Conservation (phyloP, 2,888 invertebrate species). For the Dugesia japonica region DNA sequence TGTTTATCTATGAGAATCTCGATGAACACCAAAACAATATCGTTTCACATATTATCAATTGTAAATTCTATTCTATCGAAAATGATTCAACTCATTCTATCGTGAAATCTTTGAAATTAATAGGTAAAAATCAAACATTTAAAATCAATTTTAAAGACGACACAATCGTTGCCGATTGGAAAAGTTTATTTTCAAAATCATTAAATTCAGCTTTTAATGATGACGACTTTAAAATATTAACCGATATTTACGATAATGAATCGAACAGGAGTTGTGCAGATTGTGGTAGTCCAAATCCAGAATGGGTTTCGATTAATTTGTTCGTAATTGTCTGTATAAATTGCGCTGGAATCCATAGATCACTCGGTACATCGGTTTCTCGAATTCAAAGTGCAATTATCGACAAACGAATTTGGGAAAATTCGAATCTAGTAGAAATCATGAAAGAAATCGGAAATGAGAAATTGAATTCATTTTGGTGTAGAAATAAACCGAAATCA, state of each 20-base stretch:
- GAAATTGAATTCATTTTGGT: conserved; percentile 10
- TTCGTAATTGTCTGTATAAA: neutral
- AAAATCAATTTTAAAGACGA: neutral
- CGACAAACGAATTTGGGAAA: neutral
- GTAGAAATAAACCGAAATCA: neutral
- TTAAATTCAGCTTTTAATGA: neutral
- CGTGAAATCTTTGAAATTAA: neutral
- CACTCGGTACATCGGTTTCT: neutral
- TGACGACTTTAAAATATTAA: neutral
- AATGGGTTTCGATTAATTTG: neutral
- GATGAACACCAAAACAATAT: neutral
- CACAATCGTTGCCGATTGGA: neutral
- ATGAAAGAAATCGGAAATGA: neutral
- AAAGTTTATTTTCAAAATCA: neutral
- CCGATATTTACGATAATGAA: neutral
- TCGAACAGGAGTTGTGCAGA: conserved; percentile 5
- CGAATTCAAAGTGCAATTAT: neutral
- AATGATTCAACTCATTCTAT: neutral
- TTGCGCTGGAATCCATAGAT: conserved; percentile 9
- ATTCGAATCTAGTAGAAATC: neutral
- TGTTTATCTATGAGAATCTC: neutral
- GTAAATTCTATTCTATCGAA: neutral
- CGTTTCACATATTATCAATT: neutral
- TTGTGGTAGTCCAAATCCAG: conserved; percentile 1
- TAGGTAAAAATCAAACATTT: neutral